phyloP scores from a whole-genome alignment of 2,113 vertebrate genomes.

The Colaptes auratus region DNA sequence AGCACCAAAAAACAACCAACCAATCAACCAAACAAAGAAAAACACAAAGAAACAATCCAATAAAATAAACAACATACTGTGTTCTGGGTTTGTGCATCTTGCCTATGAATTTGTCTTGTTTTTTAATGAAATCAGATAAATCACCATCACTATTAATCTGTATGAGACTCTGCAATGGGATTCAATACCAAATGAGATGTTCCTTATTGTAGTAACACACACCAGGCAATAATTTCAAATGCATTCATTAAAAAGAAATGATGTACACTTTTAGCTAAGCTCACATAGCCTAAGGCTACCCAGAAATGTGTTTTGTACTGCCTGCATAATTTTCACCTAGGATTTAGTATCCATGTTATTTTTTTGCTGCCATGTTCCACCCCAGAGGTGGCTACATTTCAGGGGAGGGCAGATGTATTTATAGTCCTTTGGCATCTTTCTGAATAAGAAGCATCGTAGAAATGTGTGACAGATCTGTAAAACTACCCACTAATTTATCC shows the following conservation, averaged over 20 bases:
- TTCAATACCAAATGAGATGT: not conserved
- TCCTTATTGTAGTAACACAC: constrained; percentile 14
- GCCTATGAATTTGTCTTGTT: constrained; percentile 54
- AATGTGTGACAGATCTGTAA: constrained; percentile 47
- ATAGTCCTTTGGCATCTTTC: constrained; percentile 35
- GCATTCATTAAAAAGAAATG: not conserved
- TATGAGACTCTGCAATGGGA: constrained; percentile 15
- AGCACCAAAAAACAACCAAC: no score
- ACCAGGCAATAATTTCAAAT: not conserved
- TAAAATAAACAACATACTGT: not conserved
- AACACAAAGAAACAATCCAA: no score
- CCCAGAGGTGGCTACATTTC: not conserved
- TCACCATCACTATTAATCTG: not conserved
- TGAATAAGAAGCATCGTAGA: constrained; percentile 39
- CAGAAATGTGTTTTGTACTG: not conserved
- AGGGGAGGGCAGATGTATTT: constrained; percentile 33
- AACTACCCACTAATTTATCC: constrained; percentile 16
- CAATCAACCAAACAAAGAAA: not conserved
- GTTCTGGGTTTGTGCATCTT: constrained; percentile 62
- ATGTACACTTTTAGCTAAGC: constrained; percentile 24
- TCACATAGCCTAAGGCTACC: no score
- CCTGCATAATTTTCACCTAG: not conserved
- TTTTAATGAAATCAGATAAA: constrained; percentile 48
- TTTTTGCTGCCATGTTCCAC: constrained; percentile 35
- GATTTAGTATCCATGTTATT: constrained; percentile 14